Percentiles rank a stretch among this genome's conserved stretches.
Evolutionary conservation across 2,888 invertebrate genomes (phyloP).

Genomic region (Ditula angustiorana): DNA sequence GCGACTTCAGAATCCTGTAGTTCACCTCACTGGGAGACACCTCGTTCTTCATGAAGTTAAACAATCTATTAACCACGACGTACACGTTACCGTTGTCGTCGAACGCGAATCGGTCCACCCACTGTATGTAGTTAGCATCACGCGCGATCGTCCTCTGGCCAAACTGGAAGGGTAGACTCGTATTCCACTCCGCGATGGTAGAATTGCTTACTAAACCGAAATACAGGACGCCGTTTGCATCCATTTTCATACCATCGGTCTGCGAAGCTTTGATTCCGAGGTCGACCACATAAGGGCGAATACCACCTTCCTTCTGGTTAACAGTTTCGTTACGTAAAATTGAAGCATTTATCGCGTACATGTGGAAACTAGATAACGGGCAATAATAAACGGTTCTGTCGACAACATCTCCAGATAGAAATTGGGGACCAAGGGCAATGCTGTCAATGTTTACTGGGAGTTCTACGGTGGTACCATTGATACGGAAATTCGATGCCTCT

Average conservation of each 20-base stretch:
- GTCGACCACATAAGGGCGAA: constrained; percentile 83
- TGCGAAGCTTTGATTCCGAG: constrained; percentile 88
- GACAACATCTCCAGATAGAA: constrained; percentile 64
- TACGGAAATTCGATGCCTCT: constrained; percentile 85
- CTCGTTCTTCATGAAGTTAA: constrained; percentile 87
- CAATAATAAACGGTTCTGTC: constrained; percentile 87
- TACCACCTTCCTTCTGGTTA: constrained; percentile 60
- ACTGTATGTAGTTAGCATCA: constrained; percentile 89
- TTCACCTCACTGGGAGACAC: constrained; percentile 86
- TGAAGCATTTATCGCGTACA: constrained; percentile 88
- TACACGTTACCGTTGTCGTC: constrained; percentile 88
- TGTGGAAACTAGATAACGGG: constrained; percentile 88
- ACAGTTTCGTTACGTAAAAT: constrained; percentile 84
- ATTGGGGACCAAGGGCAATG: constrained; percentile 89
- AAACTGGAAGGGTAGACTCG: constrained; percentile 81
- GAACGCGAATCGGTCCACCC: constrained; percentile 90
- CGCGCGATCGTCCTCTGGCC: constrained; percentile 88
- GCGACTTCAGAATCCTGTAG: constrained; percentile 88
- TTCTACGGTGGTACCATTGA: constrained; percentile 85
- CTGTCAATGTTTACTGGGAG: constrained; percentile 88
- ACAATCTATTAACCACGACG: constrained; percentile 88
- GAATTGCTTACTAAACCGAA: constrained; percentile 89
- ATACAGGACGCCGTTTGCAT: constrained; percentile 88
- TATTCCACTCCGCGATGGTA: constrained; percentile 90
- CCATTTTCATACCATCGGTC: constrained; percentile 91